Conservation (phyloP, 2,797 vertebrate genomes). For the Peromyscus attwateri region DNA sequence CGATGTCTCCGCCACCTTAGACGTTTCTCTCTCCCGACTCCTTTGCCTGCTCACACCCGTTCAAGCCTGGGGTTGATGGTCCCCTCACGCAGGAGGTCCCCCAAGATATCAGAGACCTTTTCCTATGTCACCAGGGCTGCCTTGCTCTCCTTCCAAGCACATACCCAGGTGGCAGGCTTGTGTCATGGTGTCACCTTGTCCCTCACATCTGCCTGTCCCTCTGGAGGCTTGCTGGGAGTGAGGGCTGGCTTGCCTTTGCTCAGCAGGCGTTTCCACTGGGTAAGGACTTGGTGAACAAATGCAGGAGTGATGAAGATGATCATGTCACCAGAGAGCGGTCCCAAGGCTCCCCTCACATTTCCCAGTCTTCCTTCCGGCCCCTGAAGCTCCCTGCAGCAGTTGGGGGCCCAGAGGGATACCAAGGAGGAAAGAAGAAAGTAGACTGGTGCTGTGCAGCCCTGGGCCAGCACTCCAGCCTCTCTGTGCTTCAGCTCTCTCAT, state of each 20-base stretch:
- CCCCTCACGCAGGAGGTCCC: neutral
- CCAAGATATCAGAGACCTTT: neutral
- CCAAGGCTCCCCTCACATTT: neutral
- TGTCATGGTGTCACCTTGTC: too few relatives aligned
- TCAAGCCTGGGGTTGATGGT: neutral
- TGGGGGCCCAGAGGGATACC: neutral
- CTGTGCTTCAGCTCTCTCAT: neutral
- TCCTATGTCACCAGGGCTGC: fast-evolving
- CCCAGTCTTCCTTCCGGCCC: neutral
- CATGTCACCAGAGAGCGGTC: neutral
- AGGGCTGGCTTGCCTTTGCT: neutral
- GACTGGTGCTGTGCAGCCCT: neutral
- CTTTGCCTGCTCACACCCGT: neutral
- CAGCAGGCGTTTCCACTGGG: neutral
- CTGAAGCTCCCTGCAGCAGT: fast-evolving
- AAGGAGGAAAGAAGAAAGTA: too few relatives aligned
- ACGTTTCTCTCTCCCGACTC: neutral
- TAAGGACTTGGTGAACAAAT: neutral
- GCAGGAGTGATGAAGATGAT: neutral
- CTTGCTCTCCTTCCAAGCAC: neutral
- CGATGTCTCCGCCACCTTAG: fast-evolving
- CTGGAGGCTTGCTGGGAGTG: neutral
- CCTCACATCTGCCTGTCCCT: neutral
- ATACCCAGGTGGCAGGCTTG: fast-evolving
- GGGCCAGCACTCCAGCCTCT: neutral